Percentiles rank a stretch among this genome's conserved stretches.
These are phyloP conservation scores for Drosophila nebulosa DNA, from an alignment of 1,140 invertebrate species.

Conservation along the genomic window DNA sequence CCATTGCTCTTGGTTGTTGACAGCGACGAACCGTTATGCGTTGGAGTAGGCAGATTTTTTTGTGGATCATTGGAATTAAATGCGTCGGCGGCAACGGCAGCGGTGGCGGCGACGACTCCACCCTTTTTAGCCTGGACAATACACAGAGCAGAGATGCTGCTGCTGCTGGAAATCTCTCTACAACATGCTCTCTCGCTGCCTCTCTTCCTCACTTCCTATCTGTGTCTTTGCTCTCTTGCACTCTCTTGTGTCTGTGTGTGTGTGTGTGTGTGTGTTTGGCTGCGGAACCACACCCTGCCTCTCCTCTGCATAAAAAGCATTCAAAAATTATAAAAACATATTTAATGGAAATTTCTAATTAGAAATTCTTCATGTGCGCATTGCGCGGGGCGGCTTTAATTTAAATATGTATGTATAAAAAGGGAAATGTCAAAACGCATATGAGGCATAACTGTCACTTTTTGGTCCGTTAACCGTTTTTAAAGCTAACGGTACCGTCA, in stretches of 20 bases:
- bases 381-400: slow-evolving; percentile 31
- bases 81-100: slow-evolving; percentile 28
- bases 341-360: slow-evolving; percentile 61
- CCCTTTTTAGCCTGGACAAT: slow-evolving; percentile 60
- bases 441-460: slow-evolving; percentile 66
- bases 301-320: slow-evolving; percentile 65
- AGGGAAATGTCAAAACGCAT: background rate
- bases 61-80: slow-evolving; percentile 79
- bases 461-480: slow-evolving; percentile 7
- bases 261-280: too few species aligned
- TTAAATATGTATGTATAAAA: slow-evolving; percentile 39
- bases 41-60: slow-evolving; percentile 64
- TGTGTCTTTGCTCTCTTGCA: slow-evolving; percentile 28
- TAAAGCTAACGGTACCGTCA: slow-evolving; percentile 44
- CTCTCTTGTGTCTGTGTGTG: slow-evolving; percentile 6
- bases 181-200: slow-evolving; percentile 25
- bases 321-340: slow-evolving; percentile 36
- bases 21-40: slow-evolving; percentile 50
- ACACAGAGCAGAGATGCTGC: slow-evolving; percentile 40
- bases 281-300: slow-evolving; percentile 67
- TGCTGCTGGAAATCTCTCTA: slow-evolving; percentile 62
- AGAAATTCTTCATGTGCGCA: slow-evolving; percentile 56
- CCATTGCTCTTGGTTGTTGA: slow-evolving; percentile 1
- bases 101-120: slow-evolving; percentile 50
- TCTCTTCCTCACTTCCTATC: slow-evolving; percentile 17